These are phyloP conservation scores for Ceratosolen solmsi DNA, from an alignment of 1,140 invertebrate genomes.

Conservation along the genomic window DNA sequence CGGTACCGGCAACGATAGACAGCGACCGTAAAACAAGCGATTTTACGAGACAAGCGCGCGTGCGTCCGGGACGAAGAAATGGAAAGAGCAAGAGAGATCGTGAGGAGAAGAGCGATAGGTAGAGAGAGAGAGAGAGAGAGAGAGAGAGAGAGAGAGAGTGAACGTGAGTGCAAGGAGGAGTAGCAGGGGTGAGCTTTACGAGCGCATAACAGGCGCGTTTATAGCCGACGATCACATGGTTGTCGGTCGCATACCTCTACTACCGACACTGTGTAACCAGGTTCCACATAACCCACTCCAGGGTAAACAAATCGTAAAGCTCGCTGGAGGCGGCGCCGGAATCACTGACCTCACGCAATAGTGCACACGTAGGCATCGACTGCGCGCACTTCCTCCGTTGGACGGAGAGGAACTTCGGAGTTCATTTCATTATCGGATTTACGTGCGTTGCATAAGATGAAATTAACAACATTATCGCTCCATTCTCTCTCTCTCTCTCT, in stretches of 20 bases:
- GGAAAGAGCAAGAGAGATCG: constrained; percentile 38
- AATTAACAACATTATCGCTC: constrained; percentile 44
- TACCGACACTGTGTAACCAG: constrained; percentile 65
- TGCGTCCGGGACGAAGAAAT: constrained; percentile 33
- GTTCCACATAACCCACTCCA: constrained; percentile 69
- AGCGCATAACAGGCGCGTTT: constrained; percentile 74
- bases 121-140: constrained; percentile 39
- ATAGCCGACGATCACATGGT: constrained; percentile 72
- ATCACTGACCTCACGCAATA: constrained; percentile 72
- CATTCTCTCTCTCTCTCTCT: constrained; percentile 18
- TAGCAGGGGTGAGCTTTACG: constrained; percentile 67
- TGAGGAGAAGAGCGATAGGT: constrained; percentile 26
- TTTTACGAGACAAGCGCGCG: constrained; percentile 67
- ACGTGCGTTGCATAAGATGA: constrained; percentile 49
- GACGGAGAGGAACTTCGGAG: neutral
- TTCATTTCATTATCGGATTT: constrained; percentile 51
- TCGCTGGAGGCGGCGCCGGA: constrained; percentile 57
- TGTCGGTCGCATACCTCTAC: constrained; percentile 65
- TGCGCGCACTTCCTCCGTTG: neutral
- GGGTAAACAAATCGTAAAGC: constrained; percentile 75
- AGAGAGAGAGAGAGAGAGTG: constrained; percentile 25
- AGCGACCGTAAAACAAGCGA: constrained; percentile 71
- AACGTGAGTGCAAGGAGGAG: constrained; percentile 38
- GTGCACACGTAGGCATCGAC: neutral
- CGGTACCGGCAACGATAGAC: constrained; percentile 68